These are phyloP conservation scores for Busseola fusca DNA, from an alignment of 2,888 invertebrate genomes.

Conservation along the genomic window DNA sequence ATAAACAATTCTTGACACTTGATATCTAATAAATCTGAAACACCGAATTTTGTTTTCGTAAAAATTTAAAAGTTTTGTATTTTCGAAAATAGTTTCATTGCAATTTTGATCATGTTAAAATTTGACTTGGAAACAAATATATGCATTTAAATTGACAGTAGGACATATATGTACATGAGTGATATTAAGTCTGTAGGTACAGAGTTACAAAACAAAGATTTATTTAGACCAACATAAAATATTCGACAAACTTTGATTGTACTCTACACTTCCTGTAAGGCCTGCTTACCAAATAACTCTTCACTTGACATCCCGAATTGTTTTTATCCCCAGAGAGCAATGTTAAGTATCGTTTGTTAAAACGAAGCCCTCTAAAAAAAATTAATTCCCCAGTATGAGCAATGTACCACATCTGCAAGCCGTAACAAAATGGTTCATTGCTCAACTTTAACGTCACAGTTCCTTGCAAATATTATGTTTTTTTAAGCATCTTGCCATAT, in stretches of 20 bases:
- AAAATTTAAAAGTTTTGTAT: neutral
- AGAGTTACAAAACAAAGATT: slow-evolving; percentile 28
- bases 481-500: slow-evolving; percentile 53
- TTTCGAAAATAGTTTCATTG: slow-evolving; percentile 9
- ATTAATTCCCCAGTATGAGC: slow-evolving; percentile 74
- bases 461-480: slow-evolving; percentile 54
- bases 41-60: slow-evolving; percentile 30
- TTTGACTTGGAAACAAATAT: slow-evolving; percentile 22
- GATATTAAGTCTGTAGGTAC: slow-evolving; percentile 20
- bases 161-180: slow-evolving; percentile 33
- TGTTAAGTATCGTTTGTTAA: slow-evolving; percentile 66
- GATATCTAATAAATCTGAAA: slow-evolving; percentile 30
- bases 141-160: slow-evolving; percentile 56
- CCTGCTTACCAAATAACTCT: slow-evolving; percentile 79
- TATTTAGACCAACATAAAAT: slow-evolving; percentile 37
- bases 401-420: slow-evolving; percentile 82
- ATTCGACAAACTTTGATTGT: slow-evolving; percentile 40
- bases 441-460: slow-evolving; percentile 81
- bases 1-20: slow-evolving; percentile 45
- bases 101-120: slow-evolving; percentile 27
- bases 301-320: slow-evolving; percentile 85
- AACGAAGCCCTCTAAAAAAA: slow-evolving; percentile 74
- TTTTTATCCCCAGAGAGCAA: slow-evolving; percentile 81
- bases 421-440: slow-evolving; percentile 79
- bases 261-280: slow-evolving; percentile 55